Base-by-base conservation (phyloP, 2,888 invertebrate species). In the Pammene aurita region DNA sequence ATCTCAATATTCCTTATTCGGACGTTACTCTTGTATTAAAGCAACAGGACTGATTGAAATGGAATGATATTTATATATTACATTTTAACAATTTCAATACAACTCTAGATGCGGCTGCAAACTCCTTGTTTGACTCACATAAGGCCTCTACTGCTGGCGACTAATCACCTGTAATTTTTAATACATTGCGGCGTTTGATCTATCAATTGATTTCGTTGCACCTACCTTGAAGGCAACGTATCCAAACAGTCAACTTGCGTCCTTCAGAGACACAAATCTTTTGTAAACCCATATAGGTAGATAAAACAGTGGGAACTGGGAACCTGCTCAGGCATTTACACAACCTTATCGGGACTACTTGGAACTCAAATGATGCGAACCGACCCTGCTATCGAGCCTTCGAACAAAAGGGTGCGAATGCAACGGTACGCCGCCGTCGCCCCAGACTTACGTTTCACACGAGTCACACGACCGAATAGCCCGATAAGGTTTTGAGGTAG, bases 331-430 rank as follows among this genome's bases (percentile, higher is more conserved):
- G 54, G 58, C 16, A 41, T 81, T 85, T 78, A 84, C 85, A 86
- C 83, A 80, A 83, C 77, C 83, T 89, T 87, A 87, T 85, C 87
- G 76, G 77, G 79, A 75, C 77, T 85, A 85, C 84, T 77, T 77
- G 81, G 85, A 87, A 86, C 75, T 78, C 78, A 79, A 82, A 81
- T 76, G 81, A 82, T 82, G 77, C 70, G 73, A 73, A 74, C 72
- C 73, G 60, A 62, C 52, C 34, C 52, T 54, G 48, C 70, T 68
- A 72, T 73, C 67, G 77, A 83, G 44, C 64, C 63, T 63, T 46
- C 38, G 60, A 58, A 58, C 52, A 81, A 84, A 84, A 83, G 78
- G 80, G 81, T 85, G 84, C 79, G 83, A 87, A 83, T 76, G 73
- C 78, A 77, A 81, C 81, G 81, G 83, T 84, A 79, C 77, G 74